phyloP scores from a whole-genome alignment of 2,888 invertebrate genomes.

The Hyposoter dolosus region DNA sequence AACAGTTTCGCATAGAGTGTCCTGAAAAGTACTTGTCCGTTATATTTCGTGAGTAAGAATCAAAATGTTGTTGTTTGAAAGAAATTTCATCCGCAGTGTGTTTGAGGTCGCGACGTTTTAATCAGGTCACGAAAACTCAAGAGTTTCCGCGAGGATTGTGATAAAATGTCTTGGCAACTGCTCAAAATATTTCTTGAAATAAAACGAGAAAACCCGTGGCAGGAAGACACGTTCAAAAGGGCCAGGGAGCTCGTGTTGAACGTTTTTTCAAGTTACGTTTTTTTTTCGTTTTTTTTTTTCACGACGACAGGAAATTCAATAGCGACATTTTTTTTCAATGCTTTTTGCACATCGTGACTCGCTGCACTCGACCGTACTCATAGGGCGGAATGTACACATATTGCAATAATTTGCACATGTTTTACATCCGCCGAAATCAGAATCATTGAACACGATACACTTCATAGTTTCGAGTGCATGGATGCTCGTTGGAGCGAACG shows the following conservation, averaged over 20 bases:
- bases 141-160: background rate
- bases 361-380: background rate
- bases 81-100: background rate
- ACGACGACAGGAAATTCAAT: background rate
- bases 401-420: constrained; percentile 1
- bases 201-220: background rate
- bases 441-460: constrained; percentile 18
- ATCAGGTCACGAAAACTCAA: background rate
- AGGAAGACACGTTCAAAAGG: background rate
- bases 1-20: background rate
- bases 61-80: background rate
- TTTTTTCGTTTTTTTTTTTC: background rate
- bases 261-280: background rate
- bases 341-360: background rate
- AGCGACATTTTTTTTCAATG: background rate
- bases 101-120: background rate
- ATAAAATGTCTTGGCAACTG: background rate
- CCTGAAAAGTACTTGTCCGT: background rate
- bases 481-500: background rate
- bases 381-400: background rate
- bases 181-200: background rate
- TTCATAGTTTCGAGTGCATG: background rate
- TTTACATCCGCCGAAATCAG: background rate
- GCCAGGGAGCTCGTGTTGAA: background rate
- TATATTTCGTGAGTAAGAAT: background rate